Evolutionary conservation across 2,797 vertebrate genomes (phyloP).

Genomic region (Anisognathus igniventris): DNA sequence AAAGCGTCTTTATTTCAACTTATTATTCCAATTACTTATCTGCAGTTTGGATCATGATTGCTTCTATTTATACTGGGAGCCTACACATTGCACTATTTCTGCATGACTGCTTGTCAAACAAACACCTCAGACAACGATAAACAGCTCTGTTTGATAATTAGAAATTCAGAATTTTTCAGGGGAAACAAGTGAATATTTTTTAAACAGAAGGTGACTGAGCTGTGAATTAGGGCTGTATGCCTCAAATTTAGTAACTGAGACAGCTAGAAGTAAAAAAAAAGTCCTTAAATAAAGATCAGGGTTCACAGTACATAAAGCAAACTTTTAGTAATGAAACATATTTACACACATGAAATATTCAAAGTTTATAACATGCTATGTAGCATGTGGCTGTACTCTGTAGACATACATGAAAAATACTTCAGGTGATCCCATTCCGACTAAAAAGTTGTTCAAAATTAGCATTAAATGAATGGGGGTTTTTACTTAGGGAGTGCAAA

Average conservation of each 20-base stretch:
- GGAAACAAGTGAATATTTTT: slow-evolving; percentile 38
- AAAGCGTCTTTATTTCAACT: slow-evolving; percentile 65
- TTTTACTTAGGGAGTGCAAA: neutral
- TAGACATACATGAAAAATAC: neutral
- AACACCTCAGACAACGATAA: slow-evolving; percentile 59
- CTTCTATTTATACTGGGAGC: slow-evolving; percentile 60
- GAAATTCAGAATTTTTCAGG: slow-evolving; percentile 39
- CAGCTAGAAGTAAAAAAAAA: neutral
- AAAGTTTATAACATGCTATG: neutral
- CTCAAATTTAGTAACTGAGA: neutral
- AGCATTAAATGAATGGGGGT: neutral
- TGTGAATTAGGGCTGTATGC: neutral
- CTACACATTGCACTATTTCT: slow-evolving; percentile 66
- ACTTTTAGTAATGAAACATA: neutral
- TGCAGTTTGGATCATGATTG: slow-evolving; percentile 53
- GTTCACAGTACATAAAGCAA: neutral
- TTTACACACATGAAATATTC: neutral
- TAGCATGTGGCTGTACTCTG: neutral
- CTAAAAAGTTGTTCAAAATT: neutral
- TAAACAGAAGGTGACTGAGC: neutral
- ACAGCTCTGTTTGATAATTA: slow-evolving; percentile 53
- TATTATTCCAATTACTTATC: slow-evolving; percentile 67
- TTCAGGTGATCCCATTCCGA: neutral
- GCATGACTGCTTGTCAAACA: slow-evolving; percentile 66
- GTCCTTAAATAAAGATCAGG: slow-evolving; percentile 5